Conservation (phyloP, 2,113 vertebrate species). For the Amia ocellicauda region DNA sequence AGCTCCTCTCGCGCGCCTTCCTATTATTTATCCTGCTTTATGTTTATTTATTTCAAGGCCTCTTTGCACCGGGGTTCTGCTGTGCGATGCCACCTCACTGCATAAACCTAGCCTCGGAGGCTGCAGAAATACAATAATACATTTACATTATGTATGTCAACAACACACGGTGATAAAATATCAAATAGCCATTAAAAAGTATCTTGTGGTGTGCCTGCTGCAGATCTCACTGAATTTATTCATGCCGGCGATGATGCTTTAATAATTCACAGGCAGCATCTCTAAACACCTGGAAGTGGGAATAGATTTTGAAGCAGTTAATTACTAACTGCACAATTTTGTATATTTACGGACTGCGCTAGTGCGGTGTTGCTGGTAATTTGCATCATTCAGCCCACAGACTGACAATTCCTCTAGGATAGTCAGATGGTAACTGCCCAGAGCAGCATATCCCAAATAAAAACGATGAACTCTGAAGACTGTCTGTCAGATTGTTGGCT, state of each 20-base stretch:
- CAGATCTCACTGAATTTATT: background rate
- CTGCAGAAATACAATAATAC: slow-evolving; percentile 11
- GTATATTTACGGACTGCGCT: background rate
- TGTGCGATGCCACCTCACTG: background rate
- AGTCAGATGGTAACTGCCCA: background rate
- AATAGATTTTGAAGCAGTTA: slow-evolving; percentile 10
- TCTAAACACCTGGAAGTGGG: slow-evolving; percentile 26
- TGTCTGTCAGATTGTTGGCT: background rate
- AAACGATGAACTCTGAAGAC: background rate
- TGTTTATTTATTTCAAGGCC: slow-evolving; percentile 23
- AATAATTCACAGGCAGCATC: slow-evolving; percentile 25
- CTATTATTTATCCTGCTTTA: slow-evolving; percentile 26
- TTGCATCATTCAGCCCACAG: slow-evolving; percentile 33
- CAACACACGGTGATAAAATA: background rate
- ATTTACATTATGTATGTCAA: slow-evolving; percentile 22
- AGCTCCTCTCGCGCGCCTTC: background rate
- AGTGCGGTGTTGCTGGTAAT: slow-evolving; percentile 28
- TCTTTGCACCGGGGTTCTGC: slow-evolving; percentile 2
- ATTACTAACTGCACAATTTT: slow-evolving; percentile 4
- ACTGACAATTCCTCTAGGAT: slow-evolving; percentile 17
- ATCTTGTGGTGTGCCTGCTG: slow-evolving; percentile 17
- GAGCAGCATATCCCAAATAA: background rate
- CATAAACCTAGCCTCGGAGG: background rate
- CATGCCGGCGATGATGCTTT: slow-evolving; percentile 13
- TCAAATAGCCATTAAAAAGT: slow-evolving; percentile 21